A percentile compares a stretch with the other conserved stretches of the same genome.
phyloP scores from a whole-genome alignment of 2,113 vertebrate genomes.

The Pogonocichla stellata region DNA sequence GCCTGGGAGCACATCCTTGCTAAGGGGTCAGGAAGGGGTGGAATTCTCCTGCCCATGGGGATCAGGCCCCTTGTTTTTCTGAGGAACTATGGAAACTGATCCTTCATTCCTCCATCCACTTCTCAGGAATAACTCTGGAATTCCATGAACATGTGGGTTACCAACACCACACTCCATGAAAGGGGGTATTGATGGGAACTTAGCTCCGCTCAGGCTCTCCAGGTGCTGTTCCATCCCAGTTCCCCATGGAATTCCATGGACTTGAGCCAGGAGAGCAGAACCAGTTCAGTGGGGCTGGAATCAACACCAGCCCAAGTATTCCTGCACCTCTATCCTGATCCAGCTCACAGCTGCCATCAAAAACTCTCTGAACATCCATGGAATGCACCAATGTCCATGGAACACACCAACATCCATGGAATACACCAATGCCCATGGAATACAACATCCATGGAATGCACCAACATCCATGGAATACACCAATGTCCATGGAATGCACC shows the following conservation, averaged over 20 bases:
- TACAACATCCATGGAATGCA: fast-evolving
- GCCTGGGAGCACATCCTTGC: not conserved
- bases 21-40: not conserved
- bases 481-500: no score
- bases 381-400: fast-evolving
- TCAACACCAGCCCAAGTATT: not conserved
- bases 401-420: not conserved
- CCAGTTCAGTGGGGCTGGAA: fast-evolving
- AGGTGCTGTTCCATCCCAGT: not conserved
- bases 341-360: not conserved
- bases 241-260: not conserved
- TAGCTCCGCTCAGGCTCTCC: not conserved
- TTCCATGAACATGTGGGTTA: not conserved
- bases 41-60: not conserved
- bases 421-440: fast-evolving
- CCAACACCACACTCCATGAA: not conserved
- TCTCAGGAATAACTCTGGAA: not conserved
- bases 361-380: not conserved
- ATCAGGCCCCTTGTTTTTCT: not conserved
- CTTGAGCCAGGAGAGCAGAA: not conserved
- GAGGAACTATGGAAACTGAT: not conserved
- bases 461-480: fast-evolving
- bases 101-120: not conserved
- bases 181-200: not conserved
- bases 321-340: not conserved